Conservation (phyloP, 2,888 invertebrate species). For the Polyommatus iphigenia region DNA sequence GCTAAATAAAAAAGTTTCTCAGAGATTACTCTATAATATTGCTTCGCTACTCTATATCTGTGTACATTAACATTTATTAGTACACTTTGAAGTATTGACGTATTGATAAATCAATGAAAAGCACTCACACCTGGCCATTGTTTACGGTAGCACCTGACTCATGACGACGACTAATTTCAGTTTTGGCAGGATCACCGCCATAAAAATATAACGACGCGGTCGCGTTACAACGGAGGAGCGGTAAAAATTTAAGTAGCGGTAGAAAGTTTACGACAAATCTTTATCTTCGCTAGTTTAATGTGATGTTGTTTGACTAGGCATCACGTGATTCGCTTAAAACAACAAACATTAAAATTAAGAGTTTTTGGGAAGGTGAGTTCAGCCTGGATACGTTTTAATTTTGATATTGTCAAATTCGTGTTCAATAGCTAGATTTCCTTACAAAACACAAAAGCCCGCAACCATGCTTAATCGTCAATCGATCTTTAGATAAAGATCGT, state of each 20-base stretch:
- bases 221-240: neutral
- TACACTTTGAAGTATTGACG: neutral
- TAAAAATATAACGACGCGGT: neutral
- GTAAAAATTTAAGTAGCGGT: constrained; percentile 1
- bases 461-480: too few relatives aligned
- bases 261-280: neutral
- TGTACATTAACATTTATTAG: too few relatives aligned
- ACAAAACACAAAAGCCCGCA: too few relatives aligned
- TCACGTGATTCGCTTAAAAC: neutral
- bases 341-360: neutral
- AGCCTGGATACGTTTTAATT: too few relatives aligned
- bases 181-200: constrained; percentile 7
- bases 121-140: neutral
- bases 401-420: too few relatives aligned
- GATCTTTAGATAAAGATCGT: too few relatives aligned
- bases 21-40: too few relatives aligned
- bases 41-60: too few relatives aligned
- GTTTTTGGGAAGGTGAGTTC: too few relatives aligned
- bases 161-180: neutral
- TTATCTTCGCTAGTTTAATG: neutral
- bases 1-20: too few relatives aligned
- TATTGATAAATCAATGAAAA: neutral
- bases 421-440: too few relatives aligned
- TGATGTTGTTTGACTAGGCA: neutral
- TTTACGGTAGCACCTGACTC: neutral